phyloP scores from a whole-genome alignment of 2,113 vertebrate genomes.

The Actenoides hombroni region DNA sequence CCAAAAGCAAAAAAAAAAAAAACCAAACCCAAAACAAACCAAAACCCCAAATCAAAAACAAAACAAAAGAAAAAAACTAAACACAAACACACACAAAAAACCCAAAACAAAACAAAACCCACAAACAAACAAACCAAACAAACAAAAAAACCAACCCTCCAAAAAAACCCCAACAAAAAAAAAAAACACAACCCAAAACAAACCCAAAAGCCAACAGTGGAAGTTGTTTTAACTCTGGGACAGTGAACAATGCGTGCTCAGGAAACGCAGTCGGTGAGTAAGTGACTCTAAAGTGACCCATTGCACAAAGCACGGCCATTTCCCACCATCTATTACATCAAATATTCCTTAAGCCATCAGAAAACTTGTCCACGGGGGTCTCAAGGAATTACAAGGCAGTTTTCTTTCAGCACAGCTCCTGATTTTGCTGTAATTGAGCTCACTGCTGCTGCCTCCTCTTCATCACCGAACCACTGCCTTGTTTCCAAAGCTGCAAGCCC shows the following conservation, averaged over 20 bases:
- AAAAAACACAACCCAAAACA: no score
- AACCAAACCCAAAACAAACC: no score
- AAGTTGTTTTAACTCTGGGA: neutral
- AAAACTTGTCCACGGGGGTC: neutral
- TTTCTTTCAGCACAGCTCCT: neutral
- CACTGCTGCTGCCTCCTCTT: neutral
- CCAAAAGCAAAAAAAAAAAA: neutral
- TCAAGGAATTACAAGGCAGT: neutral
- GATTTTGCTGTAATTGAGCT: neutral
- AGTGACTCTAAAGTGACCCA: neutral
- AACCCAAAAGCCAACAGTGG: neutral
- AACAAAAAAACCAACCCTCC: no score
- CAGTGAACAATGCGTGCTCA: rapidly evolving
- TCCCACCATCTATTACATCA: neutral
- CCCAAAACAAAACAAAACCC: no score
- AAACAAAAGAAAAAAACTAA: no score
- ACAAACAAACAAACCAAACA: no score
- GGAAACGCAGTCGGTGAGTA: neutral
- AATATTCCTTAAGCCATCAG: neutral
- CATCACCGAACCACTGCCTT: neutral
- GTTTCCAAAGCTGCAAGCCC: neutral
- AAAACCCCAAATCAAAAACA: no score
- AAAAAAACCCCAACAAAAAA: no score
- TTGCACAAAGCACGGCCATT: neutral
- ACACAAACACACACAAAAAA: no score